These are phyloP conservation scores for Lepilemur septentrionalis DNA, from an alignment of 2,797 vertebrate genomes.

Conservation along the genomic window DNA sequence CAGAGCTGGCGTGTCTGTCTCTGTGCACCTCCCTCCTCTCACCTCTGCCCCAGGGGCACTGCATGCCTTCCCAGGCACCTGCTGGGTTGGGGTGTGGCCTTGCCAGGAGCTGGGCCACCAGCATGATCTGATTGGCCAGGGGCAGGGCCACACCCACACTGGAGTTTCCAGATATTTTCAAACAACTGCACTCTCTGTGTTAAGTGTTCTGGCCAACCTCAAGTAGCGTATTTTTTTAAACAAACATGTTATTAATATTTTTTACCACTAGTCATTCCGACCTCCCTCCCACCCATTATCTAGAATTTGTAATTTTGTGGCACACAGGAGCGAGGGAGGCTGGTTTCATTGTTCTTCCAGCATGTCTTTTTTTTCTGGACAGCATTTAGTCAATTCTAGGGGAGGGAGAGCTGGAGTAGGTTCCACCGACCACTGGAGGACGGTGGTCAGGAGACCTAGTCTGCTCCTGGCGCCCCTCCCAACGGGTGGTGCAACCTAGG, in stretches of 20 bases:
- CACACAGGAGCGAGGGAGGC: neutral
- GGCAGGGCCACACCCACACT: neutral
- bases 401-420: neutral
- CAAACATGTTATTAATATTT: neutral
- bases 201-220: neutral
- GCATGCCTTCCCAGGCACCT: neutral
- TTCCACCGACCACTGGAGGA: accelerated
- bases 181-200: neutral
- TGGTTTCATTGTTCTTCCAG: neutral
- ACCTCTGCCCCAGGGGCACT: neutral
- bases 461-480: neutral
- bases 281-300: neutral
- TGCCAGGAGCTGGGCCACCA: neutral
- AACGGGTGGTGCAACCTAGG: neutral
- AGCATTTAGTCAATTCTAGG: neutral
- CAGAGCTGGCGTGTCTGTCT: neutral
- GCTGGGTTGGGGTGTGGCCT: neutral
- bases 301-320: neutral
- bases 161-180: neutral
- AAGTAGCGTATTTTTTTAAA: neutral
- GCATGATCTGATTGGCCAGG: neutral
- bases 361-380: neutral
- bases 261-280: neutral
- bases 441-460: neutral
- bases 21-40: accelerated